A percentile compares a stretch with the other conserved stretches of the same genome.
Conservation (phyloP, 2,113 vertebrate genomes). For the Sclerurus mexicanus region DNA sequence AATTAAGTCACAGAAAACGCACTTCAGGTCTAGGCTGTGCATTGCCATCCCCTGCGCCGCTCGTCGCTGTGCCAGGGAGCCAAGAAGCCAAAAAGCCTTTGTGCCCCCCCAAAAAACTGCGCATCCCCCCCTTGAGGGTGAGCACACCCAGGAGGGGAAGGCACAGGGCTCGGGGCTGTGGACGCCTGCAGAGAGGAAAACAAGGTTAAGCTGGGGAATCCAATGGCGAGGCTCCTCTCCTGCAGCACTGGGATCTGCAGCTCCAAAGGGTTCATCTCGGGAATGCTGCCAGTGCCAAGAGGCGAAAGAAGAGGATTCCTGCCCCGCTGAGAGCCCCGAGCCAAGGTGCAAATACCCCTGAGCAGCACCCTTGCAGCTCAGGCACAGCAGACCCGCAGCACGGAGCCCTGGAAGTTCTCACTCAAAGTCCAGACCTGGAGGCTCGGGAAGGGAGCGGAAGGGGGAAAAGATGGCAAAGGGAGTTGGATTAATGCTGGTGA, state of each 20-base stretch:
- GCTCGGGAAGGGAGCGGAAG: background rate
- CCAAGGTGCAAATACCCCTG: background rate
- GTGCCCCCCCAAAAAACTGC: background rate
- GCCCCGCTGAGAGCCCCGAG: background rate
- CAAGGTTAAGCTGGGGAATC: slow-evolving; percentile 42
- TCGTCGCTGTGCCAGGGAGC: background rate
- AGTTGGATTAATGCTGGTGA: accelerated
- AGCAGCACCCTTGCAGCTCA: background rate
- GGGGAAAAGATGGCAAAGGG: background rate
- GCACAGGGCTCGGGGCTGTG: background rate
- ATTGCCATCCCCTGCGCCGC: accelerated
- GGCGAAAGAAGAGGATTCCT: slow-evolving; percentile 8
- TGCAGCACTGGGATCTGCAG: slow-evolving; percentile 36
- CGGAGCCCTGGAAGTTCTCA: background rate
- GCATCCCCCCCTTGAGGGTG: too few relatives aligned
- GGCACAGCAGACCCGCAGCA: background rate
- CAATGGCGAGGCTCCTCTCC: background rate
- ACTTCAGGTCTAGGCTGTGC: background rate
- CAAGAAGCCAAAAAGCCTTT: background rate
- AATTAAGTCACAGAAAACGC: background rate
- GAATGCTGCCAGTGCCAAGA: slow-evolving; percentile 53
- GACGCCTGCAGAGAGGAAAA: background rate
- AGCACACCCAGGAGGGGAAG: background rate
- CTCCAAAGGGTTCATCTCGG: background rate
- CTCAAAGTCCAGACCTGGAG: background rate